Conservation (phyloP, 2,888 invertebrate genomes). For the Priocnemis perturbator region DNA sequence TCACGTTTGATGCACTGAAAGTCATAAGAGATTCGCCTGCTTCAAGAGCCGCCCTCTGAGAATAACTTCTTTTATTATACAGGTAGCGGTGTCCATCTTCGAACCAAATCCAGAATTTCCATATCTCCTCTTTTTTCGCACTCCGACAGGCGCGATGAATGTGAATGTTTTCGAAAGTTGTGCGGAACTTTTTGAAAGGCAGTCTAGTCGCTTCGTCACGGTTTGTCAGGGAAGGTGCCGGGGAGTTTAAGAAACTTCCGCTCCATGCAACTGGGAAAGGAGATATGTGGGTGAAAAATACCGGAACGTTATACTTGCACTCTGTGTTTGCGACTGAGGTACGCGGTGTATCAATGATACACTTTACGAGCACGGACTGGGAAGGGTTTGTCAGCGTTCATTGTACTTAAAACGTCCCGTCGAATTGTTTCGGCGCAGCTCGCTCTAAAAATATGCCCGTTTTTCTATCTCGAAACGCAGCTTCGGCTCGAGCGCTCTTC, state of each 20-base stretch:
- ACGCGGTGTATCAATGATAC: too few species aligned
- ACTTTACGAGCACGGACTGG: too few species aligned
- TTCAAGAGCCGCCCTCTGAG: too few species aligned
- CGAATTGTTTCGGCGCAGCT: too few species aligned
- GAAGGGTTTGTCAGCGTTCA: too few species aligned
- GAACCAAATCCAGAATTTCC: slow-evolving; percentile 6
- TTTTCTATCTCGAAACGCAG: too few species aligned
- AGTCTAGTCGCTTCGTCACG: slow-evolving; percentile 24
- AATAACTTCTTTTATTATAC: too few species aligned
- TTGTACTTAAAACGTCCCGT: too few species aligned
- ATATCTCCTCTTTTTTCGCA: neutral
- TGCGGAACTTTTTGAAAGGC: slow-evolving; percentile 37
- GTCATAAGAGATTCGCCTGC: too few species aligned
- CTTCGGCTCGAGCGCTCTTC: too few species aligned
- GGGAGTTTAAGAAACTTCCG: slow-evolving; percentile 7
- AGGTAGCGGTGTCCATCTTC: slow-evolving; percentile 1
- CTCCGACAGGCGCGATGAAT: neutral
- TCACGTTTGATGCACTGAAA: too few species aligned
- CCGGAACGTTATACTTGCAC: neutral
- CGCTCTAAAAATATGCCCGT: too few species aligned
- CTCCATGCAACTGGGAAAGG: neutral
- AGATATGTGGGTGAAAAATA: slow-evolving; percentile 4
- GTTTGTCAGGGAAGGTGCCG: slow-evolving; percentile 14
- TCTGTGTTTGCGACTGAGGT: neutral
- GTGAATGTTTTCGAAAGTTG: slow-evolving; percentile 24